Conservation (phyloP, 2,888 invertebrate genomes). For the Meloe dianella region DNA sequence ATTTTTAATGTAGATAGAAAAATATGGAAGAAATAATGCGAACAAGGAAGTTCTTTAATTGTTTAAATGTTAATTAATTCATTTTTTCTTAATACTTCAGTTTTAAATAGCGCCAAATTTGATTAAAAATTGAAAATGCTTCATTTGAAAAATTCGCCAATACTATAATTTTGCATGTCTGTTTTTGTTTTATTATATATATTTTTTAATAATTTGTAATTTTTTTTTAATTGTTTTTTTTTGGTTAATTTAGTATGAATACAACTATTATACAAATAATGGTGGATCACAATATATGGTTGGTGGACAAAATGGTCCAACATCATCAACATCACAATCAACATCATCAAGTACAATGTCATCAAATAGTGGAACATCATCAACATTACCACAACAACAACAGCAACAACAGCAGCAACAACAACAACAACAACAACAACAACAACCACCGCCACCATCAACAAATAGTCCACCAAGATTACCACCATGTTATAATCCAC, state of each 20-base stretch:
- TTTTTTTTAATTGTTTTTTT: slow-evolving; percentile 14
- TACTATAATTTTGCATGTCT: slow-evolving; percentile 10
- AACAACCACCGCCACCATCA: slow-evolving; percentile 28
- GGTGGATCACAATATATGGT: slow-evolving; percentile 50
- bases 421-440: not conserved
- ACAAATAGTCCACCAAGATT: slow-evolving; percentile 45
- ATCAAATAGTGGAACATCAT: no score
- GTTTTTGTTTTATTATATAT: not conserved
- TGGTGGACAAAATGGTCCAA: slow-evolving; percentile 44
- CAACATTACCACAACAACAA: no score
- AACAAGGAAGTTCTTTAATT: no score
- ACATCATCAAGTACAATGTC: not conserved
- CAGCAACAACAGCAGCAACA: not conserved
- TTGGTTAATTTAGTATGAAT: slow-evolving; percentile 50
- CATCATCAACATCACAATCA: not conserved
- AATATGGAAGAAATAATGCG: no score
- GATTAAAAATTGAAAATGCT: not conserved
- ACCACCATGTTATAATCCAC: slow-evolving; percentile 38
- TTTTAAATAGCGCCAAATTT: not conserved
- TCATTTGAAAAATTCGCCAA: not conserved
- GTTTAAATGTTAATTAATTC: no score
- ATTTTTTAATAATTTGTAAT: not conserved
- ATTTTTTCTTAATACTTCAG: no score
- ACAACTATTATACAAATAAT: slow-evolving; percentile 54
- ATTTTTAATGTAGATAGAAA: no score